phyloP scores from a whole-genome alignment of 2,113 vertebrate species.

The Lathamus discolor region DNA sequence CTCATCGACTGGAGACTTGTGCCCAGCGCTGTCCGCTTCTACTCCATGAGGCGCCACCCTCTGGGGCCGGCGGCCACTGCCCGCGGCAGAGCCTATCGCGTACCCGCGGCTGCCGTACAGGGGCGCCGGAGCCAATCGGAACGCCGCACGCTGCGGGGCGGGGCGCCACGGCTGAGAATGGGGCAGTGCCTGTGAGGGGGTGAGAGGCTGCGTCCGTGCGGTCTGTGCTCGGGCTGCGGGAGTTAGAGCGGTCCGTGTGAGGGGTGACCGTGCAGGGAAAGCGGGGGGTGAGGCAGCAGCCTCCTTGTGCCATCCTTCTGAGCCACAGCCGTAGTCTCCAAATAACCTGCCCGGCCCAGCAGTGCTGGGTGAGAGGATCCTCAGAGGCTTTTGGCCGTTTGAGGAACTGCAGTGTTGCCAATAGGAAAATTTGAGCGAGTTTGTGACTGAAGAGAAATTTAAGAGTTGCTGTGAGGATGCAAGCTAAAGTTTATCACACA shows the following conservation, averaged over 20 bases:
- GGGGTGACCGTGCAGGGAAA: neutral
- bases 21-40: neutral
- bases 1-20: accelerated
- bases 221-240: accelerated
- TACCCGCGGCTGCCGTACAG: too few species aligned
- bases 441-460: neutral
- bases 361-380: neutral
- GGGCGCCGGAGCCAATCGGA: neutral
- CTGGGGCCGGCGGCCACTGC: accelerated
- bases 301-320: neutral
- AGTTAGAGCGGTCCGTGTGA: accelerated
- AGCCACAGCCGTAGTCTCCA: neutral
- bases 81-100: too few species aligned
- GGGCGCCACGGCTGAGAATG: neutral
- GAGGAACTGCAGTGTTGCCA: neutral
- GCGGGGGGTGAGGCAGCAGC: neutral
- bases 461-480: neutral
- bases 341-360: neutral
- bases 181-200: neutral
- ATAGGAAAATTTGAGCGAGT: neutral
- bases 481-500: neutral
- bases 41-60: too few species aligned
- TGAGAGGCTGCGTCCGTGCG: accelerated
- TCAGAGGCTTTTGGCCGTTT: accelerated
- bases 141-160: too few species aligned